phyloP scores from a whole-genome alignment of 2,797 vertebrate genomes.

The Cetoscarus ocellatus region DNA sequence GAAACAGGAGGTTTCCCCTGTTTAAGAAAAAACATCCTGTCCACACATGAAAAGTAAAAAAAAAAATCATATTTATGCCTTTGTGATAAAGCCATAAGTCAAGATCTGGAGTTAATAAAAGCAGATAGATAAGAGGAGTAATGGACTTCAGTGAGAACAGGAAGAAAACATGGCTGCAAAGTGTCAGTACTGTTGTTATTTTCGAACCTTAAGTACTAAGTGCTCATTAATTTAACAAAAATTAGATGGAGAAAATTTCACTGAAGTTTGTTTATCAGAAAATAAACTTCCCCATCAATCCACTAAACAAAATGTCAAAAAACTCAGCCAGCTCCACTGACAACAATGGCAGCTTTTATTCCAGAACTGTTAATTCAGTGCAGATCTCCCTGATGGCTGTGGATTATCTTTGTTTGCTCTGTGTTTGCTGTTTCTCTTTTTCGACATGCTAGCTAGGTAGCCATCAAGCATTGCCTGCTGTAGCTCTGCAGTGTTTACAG shows the following conservation, averaged over 20 bases:
- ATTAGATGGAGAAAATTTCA: background rate
- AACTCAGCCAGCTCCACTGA: slow-evolving; percentile 26
- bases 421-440: slow-evolving; percentile 29
- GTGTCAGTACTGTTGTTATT: background rate
- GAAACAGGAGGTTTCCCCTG: too few species aligned
- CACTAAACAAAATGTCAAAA: slow-evolving; percentile 7
- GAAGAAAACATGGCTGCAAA: background rate
- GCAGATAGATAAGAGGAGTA: background rate
- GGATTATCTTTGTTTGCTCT: slow-evolving; percentile 10
- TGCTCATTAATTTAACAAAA: background rate
- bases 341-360: slow-evolving; percentile 24
- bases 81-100: too few species aligned
- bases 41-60: too few species aligned
- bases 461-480: slow-evolving; percentile 3
- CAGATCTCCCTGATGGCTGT: slow-evolving; percentile 24
- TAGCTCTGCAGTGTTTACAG: slow-evolving; percentile 27
- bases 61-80: too few species aligned
- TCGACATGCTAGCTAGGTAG: slow-evolving; percentile 7
- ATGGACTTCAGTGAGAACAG: background rate
- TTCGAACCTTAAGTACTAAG: background rate
- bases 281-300: slow-evolving; percentile 13
- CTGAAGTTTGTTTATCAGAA: background rate
- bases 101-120: too few species aligned
- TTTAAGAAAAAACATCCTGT: too few species aligned
- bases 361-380: slow-evolving; percentile 8